phyloP scores from a whole-genome alignment of 2,888 invertebrate species.

The Cryptus armator region DNA sequence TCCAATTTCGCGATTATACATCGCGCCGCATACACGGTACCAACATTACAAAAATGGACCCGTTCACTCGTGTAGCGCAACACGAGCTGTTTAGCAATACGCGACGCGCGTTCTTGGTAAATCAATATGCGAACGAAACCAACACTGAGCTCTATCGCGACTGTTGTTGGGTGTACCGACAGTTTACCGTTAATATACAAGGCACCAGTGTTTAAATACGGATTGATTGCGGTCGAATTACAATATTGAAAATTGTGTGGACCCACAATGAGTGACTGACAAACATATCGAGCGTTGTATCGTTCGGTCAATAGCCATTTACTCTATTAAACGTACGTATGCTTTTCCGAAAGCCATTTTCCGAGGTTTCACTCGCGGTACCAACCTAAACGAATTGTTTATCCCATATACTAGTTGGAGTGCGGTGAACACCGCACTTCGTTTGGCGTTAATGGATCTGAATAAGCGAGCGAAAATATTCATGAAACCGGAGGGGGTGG shows the following conservation, averaged over 20 bases:
- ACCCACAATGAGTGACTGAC: not conserved
- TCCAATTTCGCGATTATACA: too few species aligned
- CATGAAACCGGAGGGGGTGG: too few species aligned
- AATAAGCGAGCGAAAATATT: too few species aligned
- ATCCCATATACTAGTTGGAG: too few species aligned
- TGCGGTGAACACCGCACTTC: too few species aligned
- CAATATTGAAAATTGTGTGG: constrained; percentile 38
- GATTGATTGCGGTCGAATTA: constrained; percentile 57
- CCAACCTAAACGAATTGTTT: not conserved
- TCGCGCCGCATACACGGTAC: too few species aligned
- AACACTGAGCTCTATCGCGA: constrained; percentile 12
- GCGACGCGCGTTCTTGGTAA: not conserved
- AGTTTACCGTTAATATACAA: constrained; percentile 48
- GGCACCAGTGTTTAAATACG: constrained; percentile 38
- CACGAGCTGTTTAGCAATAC: too few species aligned
- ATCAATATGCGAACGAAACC: constrained; percentile 43
- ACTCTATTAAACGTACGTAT: not conserved
- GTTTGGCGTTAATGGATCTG: too few species aligned
- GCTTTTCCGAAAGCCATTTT: constrained; percentile 1
- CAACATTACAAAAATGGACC: too few species aligned
- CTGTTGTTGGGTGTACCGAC: not conserved
- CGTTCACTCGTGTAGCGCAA: too few species aligned
- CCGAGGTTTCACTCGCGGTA: not conserved
- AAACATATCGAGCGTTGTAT: not conserved
- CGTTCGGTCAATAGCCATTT: too few species aligned